phyloP scores from a whole-genome alignment of 53 echinoderm and acorn worm species.

The Holothuria leucospilota region DNA sequence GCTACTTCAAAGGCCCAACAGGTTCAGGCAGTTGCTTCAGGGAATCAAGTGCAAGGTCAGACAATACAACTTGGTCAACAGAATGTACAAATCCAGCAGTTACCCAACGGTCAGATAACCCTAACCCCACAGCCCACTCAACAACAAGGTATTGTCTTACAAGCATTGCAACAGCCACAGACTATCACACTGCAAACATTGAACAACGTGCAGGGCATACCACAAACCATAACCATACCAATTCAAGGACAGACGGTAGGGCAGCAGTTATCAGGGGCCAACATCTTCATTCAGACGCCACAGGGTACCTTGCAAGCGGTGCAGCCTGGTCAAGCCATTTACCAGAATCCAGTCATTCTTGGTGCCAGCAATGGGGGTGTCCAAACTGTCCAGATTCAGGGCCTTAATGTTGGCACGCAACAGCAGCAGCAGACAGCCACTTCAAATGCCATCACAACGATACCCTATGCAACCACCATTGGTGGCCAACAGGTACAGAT shows the following conservation, averaged over 20 bases:
- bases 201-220: slow-evolving; percentile 40
- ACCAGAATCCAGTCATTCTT: slow-evolving; percentile 24
- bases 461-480: slow-evolving; percentile 40
- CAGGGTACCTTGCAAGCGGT: slow-evolving; percentile 31
- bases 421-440: slow-evolving; percentile 57
- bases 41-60: slow-evolving; percentile 16
- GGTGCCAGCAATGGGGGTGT: slow-evolving; percentile 29
- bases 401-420: slow-evolving; percentile 27
- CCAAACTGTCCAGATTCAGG: slow-evolving; percentile 30
- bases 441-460: slow-evolving; percentile 29
- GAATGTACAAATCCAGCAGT: slow-evolving; percentile 33
- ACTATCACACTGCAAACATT: slow-evolving; percentile 65
- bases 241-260: slow-evolving; percentile 41
- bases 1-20: not conserved
- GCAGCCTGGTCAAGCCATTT: slow-evolving; percentile 31
- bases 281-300: slow-evolving; percentile 48
- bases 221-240: slow-evolving; percentile 69
- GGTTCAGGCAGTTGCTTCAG: slow-evolving; percentile 9
- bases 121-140: slow-evolving; percentile 47
- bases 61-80: slow-evolving; percentile 33
- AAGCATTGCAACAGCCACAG: slow-evolving; percentile 73
- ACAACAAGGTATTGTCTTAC: slow-evolving; percentile 66
- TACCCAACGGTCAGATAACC: slow-evolving; percentile 47
- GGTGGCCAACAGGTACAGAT: slow-evolving; percentile 64
- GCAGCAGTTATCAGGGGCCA: slow-evolving; percentile 28